Evolutionary conservation across 2,113 vertebrate genomes (phyloP), one percentile per base, ranked within the genome.

Genomic region (Gulo gulo): DNA sequence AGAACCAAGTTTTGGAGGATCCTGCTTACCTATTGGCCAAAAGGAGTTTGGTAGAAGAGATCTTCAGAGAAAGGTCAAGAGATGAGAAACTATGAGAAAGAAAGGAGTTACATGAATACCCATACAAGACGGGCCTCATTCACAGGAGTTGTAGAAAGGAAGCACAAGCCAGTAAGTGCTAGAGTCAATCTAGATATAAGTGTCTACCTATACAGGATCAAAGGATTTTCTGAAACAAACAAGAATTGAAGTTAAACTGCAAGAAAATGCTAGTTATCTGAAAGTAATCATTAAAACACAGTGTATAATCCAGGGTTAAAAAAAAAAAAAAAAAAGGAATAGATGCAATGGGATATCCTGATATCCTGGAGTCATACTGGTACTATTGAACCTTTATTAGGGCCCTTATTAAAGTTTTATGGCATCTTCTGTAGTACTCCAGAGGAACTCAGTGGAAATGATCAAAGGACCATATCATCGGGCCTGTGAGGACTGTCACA

Each of bases 221-320:
- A 71, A 76, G 61, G 55, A 45, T 65, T 23, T 18, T 26, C 52
- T 67, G 42, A 87, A 80, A 88, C 39, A 91, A 50, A 5, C 15
- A 50, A 36, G 89, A 55, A 47, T 2, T 71, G 59, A 69, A 59
- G 2, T 78, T 26, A 85, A 85, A 7, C 34, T 93, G 0, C 26
- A 57, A 83, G n/a, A 80, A 6, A 85, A 69, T 78, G 31, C 34
- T 61, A 13, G 9, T 78, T 67, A 14, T 45, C 69, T 90, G 63
- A 36, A 96, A 91, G 34, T 47, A 73, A 69, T 79, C 36, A 45
- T 94, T 84, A 45, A 93, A 94, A 71, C 4, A 59, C 78, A 97
- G 42, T 63, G 65, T 63, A 42, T 61, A 96, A 42, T 52, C 18
- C 11, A 36, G 52, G 52, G n/a, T 80, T 39, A 4, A 52, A 52